Conservation (phyloP, 2,888 invertebrate genomes). For the Drosophila mettleri region DNA sequence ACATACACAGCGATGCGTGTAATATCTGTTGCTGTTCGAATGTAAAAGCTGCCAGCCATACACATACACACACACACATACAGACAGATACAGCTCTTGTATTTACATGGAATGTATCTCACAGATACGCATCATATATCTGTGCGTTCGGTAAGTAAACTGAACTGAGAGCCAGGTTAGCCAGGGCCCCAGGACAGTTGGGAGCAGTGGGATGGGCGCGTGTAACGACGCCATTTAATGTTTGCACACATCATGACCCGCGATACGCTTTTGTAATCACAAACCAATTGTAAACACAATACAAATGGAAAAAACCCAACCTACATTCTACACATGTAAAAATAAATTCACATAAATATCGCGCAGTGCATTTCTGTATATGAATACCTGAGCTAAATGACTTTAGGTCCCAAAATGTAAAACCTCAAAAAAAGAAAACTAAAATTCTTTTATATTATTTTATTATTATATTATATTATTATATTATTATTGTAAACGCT, state of each 20-base stretch:
- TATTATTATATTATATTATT: no score
- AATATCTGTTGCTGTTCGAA: conserved; percentile 67
- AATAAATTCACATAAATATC: conserved; percentile 31
- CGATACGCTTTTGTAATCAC: conserved; percentile 82
- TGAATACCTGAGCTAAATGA: conserved; percentile 6
- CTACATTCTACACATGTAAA: conserved; percentile 11
- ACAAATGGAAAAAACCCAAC: conserved; percentile 31
- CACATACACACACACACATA: conserved; percentile 2
- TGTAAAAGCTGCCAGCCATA: conserved; percentile 40
- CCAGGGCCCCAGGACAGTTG: neutral
- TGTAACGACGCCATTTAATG: conserved; percentile 77
- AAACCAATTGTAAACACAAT: conserved; percentile 76
- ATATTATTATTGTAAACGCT: no score
- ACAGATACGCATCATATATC: conserved; percentile 80
- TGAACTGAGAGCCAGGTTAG: conserved; percentile 7
- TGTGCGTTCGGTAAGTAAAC: conserved; percentile 54
- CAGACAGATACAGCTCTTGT: conserved; percentile 42
- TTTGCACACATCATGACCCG: conserved; percentile 83
- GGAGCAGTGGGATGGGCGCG: conserved; percentile 17
- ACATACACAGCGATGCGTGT: conserved; percentile 67
- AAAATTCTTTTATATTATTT: no score
- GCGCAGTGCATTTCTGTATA: neutral
- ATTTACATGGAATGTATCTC: conserved; percentile 72
- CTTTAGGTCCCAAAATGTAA: neutral
- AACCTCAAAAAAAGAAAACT: no score